A percentile compares a stretch with the other conserved stretches of the same genome.
Evolutionary conservation across 2,888 invertebrate genomes (phyloP).

Genomic region (Ceratothoa steindachneri): DNA sequence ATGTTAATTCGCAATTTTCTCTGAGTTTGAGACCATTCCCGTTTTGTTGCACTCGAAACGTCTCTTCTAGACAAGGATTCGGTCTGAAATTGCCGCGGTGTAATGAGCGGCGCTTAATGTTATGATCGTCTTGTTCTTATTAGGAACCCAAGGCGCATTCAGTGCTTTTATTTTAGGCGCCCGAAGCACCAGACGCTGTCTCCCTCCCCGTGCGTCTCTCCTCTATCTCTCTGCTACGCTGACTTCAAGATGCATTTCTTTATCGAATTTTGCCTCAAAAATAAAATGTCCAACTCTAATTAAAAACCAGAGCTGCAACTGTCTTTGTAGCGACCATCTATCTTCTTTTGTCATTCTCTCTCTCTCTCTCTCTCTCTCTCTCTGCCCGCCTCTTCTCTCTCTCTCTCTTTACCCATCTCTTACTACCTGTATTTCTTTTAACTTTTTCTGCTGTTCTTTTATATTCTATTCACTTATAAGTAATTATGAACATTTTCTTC

Average conservation of each 20-base stretch:
- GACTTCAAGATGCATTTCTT: neutral
- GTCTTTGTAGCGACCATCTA: no score
- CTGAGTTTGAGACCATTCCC: slow-evolving; percentile 11
- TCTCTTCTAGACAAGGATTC: slow-evolving; percentile 8
- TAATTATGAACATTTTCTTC: no score
- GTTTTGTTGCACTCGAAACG: slow-evolving; percentile 13
- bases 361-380: no score
- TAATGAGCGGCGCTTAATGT: slow-evolving; percentile 15
- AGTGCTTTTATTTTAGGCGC: slow-evolving; percentile 8
- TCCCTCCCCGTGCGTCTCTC: no score
- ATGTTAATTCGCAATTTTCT: slow-evolving; percentile 15
- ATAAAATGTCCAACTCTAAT: neutral
- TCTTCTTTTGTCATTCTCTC: no score
- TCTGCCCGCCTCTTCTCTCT: no score
- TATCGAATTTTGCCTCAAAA: neutral
- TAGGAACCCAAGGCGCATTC: slow-evolving; percentile 13
- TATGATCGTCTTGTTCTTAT: slow-evolving; percentile 13
- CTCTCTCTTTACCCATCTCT: no score
- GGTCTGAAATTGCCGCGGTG: slow-evolving; percentile 12
- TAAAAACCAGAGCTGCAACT: no score
- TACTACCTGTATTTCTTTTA: no score
- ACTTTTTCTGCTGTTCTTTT: no score
- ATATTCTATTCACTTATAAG: no score
- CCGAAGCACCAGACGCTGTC: neutral
- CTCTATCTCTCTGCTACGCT: no score